Evolutionary conservation across 2,113 vertebrate species (phyloP).

Genomic region (Nerophis lumbriciformis): DNA sequence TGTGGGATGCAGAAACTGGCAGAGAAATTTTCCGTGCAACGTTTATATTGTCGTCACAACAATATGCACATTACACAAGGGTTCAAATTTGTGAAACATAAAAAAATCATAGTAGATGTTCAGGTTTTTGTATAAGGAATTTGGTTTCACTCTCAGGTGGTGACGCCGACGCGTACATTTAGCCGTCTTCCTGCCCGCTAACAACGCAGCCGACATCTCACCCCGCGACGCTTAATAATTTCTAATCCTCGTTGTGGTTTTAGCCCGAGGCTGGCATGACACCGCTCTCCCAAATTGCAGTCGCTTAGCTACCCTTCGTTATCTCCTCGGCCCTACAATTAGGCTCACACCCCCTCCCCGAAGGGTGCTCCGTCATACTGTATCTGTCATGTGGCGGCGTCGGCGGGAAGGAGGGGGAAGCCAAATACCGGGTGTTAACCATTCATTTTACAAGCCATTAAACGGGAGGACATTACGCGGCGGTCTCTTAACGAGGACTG

Average conservation of each 20-base stretch:
- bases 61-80: too few relatives aligned
- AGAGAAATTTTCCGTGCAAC: too few relatives aligned
- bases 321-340: constrained; percentile 52
- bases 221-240: constrained; percentile 25
- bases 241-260: constrained; percentile 25
- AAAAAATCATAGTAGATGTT: too few relatives aligned
- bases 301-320: constrained; percentile 33
- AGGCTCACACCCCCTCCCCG: constrained; percentile 31
- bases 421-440: constrained; percentile 95
- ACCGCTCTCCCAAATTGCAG: constrained; percentile 17
- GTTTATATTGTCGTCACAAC: too few relatives aligned
- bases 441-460: constrained; percentile 98
- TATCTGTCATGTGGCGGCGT: constrained; percentile 55
- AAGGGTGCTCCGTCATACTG: constrained; percentile 59
- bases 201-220: constrained; percentile 24
- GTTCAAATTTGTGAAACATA: too few relatives aligned
- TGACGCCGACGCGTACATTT: too few relatives aligned
- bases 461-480: constrained; percentile 84
- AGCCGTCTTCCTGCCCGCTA: not conserved
- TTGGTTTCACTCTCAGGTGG: too few relatives aligned
- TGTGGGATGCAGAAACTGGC: too few relatives aligned
- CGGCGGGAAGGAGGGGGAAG: constrained; percentile 42
- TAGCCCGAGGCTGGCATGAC: constrained; percentile 22
- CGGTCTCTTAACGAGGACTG: constrained; percentile 96
- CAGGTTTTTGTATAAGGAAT: too few relatives aligned